Base-by-base conservation (phyloP, 2,797 vertebrate genomes). In the Chiroxiphia lanceolata region DNA sequence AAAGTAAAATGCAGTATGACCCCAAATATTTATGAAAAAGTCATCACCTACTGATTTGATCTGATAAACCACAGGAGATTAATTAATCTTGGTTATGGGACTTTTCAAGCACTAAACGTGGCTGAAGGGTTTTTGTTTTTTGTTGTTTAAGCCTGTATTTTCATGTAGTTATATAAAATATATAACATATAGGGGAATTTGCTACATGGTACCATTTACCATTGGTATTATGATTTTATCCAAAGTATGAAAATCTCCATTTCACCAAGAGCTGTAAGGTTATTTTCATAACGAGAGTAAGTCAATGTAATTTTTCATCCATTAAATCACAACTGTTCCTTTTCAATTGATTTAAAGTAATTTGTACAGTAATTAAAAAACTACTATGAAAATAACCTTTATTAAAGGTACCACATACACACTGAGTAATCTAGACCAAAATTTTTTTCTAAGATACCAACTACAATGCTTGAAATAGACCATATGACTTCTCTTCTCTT, bases 1-100 rank as follows among this genome's bases (percentile, higher is more conserved):
- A 50, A 77, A 94, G 38, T 67, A 87, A 95, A 95, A 93, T 23
- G 22, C 33, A 81, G 44, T 42, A 20, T 93, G 82, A 91, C 61
- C 57, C 71, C 89, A 89, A 91, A 91, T 93, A 88, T 84, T 86
- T 94, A 63, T 80, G 88, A 92, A 92, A 93, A 95, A 93, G 71
- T 87, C 50, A 61, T 75, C 0, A 7, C 65, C 61, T 93, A 81
- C 75, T 78, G 76, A 87, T 92, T 69, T 89, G 84, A 89, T 75
- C 56, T 89, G 88, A 95, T 85, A 89, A 96, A 57, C 64, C 94
- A 77, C 90, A 78, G 88, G 92, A 91, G 88, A 89, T 92, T 92
- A 96, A 95, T 95, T 96, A 97, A 59, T 79, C 61, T 63, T 86
- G 61, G 60, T 86, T 88, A 87, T 33, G 36, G 77, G 91, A 92